A percentile compares a stretch with the other conserved stretches of the same genome.
Evolutionary conservation across 2,797 vertebrate species (phyloP).

Genomic region (Lepilemur ruficaudatus): DNA sequence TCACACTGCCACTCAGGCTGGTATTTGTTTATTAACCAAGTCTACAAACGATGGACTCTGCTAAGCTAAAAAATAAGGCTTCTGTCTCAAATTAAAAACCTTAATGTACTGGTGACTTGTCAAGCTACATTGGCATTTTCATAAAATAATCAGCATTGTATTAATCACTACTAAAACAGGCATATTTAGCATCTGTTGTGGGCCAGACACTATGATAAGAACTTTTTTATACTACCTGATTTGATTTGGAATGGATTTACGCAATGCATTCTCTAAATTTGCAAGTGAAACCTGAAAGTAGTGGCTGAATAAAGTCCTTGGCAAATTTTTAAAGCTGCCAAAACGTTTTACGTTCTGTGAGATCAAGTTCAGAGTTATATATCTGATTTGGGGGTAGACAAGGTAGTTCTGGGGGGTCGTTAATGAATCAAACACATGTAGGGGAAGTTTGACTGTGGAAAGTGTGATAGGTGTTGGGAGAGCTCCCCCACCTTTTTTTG

Average conservation of each 20-base stretch:
- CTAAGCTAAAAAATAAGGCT: neutral
- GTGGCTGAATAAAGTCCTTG: neutral
- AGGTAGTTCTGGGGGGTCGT: neutral
- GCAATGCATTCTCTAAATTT: neutral
- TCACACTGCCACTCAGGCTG: neutral
- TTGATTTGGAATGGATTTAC: neutral
- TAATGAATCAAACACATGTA: neutral
- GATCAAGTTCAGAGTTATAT: neutral
- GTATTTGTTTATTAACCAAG: neutral
- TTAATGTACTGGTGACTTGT: neutral
- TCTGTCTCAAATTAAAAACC: neutral
- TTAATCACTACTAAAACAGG: neutral
- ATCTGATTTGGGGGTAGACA: neutral
- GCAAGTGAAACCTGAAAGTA: neutral
- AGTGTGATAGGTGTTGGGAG: neutral
- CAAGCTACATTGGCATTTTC: neutral
- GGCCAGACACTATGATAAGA: neutral
- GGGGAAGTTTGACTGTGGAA: neutral
- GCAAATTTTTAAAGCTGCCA: neutral
- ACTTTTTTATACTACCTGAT: neutral
- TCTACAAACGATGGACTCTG: neutral
- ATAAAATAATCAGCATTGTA: neutral
- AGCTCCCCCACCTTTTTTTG: neutral
- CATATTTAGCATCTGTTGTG: neutral
- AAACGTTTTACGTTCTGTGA: neutral